These are phyloP conservation scores for Romanogobio albipinnatus DNA, from an alignment of 2,113 vertebrate species.

Conservation along the genomic window DNA sequence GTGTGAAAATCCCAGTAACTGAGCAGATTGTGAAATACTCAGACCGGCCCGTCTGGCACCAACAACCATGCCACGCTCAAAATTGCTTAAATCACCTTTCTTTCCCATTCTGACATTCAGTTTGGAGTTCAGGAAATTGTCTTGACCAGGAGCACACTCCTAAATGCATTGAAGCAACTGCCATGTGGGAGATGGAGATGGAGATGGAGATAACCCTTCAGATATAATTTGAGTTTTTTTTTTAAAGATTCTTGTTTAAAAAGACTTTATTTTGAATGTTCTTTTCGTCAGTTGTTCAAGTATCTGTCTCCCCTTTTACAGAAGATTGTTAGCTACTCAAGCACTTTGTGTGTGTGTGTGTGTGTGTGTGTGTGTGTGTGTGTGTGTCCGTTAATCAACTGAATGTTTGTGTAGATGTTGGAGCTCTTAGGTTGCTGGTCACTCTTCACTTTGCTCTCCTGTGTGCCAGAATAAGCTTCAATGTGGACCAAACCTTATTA, in stretches of 20 bases:
- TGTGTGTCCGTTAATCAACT: background rate
- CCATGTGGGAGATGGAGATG: too few relatives aligned
- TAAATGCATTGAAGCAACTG: too few relatives aligned
- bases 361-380: background rate
- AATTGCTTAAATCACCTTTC: too few relatives aligned
- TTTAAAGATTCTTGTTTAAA: background rate
- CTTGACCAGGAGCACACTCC: too few relatives aligned
- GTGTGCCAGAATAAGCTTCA: slow-evolving; percentile 4
- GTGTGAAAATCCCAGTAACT: too few relatives aligned
- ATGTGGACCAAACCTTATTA: background rate
- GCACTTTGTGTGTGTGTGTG: background rate
- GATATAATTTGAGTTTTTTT: too few relatives aligned
- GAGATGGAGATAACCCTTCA: too few relatives aligned
- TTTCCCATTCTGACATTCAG: too few relatives aligned
- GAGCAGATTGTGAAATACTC: too few relatives aligned
- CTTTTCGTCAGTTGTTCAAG: background rate
- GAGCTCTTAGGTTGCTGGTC: background rate
- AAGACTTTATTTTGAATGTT: background rate
- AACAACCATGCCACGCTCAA: too few relatives aligned
- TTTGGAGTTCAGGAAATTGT: too few relatives aligned
- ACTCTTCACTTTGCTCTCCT: background rate
- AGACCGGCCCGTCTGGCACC: too few relatives aligned
- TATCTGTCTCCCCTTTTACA: background rate
- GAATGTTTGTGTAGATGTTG: slow-evolving; percentile 1
- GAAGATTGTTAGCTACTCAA: background rate